Evolutionary conservation across 2,797 vertebrate genomes (phyloP), one percentile per base, ranked within the genome.

Genomic region (Cuniculus paca): DNA sequence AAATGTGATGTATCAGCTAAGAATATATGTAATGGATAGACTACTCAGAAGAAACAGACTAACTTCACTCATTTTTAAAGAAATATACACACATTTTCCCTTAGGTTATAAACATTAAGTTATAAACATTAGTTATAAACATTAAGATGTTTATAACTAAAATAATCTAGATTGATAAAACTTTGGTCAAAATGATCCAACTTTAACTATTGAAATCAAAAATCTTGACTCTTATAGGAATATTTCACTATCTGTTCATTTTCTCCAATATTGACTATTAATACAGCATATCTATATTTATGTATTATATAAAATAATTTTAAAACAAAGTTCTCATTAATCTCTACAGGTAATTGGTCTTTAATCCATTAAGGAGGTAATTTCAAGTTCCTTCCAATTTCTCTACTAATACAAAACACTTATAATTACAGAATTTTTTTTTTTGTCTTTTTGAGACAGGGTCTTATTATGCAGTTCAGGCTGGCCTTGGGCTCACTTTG

Each of bases 351-450:
- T 96, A 96, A 95, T 91, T 96, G 81, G 60, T 95, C 97, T 97
- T 96, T 98, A 96, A 88, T 96, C 61, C 78, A 97, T 96, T 96
- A 95, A 56, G 39, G 78, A 92, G 93, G 74, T 91, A 97, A n/a
- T 52, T 89, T 68, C 68, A 95, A 90, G 77, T 60, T 52, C 82
- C 70, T 97, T 96, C 63, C 50, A 89, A n/a, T 63, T 91, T 74
- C 75, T 78, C 83, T 28, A 42, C 88, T 83, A 95, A 94, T 91
- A 54, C 54, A 19, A 2, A 39, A 50, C 58, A 61, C 92, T 97
- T 98, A 94, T 94, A 95, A 79, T 96, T 94, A 96, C 81, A 94
- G 68, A 72, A n/a, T n/a, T n/a, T n/a, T n/a, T n/a, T n/a, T n/a
- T n/a, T n/a, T n/a, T n/a, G n/a, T n/a, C n/a, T n/a, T n/a, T n/a